These are phyloP conservation scores for Buathra laborator DNA, from an alignment of 2,888 invertebrate genomes.

Conservation along the genomic window DNA sequence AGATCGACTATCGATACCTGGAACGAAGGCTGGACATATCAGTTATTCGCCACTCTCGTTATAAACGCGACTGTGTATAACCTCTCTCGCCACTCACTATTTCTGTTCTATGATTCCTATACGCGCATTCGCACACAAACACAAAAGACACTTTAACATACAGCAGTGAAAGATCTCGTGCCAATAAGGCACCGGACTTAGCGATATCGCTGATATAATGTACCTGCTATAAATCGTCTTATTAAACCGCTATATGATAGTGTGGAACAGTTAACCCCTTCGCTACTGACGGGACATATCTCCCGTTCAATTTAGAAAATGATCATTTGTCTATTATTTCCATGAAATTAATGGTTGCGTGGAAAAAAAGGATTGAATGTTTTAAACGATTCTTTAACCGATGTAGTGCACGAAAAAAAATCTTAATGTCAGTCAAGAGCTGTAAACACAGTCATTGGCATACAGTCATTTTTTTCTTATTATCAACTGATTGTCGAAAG, in stretches of 20 bases:
- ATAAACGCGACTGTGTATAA: slow-evolving; percentile 23
- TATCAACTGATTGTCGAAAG: background rate
- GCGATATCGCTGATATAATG: slow-evolving; percentile 62
- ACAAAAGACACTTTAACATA: background rate
- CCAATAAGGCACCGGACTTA: slow-evolving; percentile 66
- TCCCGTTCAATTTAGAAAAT: slow-evolving; percentile 21
- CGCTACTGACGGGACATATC: slow-evolving; percentile 46
- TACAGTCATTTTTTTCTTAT: background rate
- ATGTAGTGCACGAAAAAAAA: no score
- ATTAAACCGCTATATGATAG: slow-evolving; percentile 60
- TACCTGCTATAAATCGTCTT: slow-evolving; percentile 66
- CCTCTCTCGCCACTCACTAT: slow-evolving; percentile 49
- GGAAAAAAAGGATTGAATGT: no score
- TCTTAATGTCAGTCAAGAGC: no score
- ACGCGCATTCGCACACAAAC: background rate
- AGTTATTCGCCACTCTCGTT: slow-evolving; percentile 64
- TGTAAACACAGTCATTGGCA: no score
- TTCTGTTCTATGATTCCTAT: slow-evolving; percentile 44
- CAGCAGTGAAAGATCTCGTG: slow-evolving; percentile 51
- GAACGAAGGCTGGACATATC: slow-evolving; percentile 66
- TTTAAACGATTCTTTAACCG: no score
- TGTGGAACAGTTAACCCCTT: slow-evolving; percentile 53
- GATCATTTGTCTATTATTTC: slow-evolving; percentile 1
- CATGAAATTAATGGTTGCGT: background rate
- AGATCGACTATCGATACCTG: slow-evolving; percentile 69